Evolutionary conservation across 2,797 vertebrate species (phyloP).

Genomic region (Cirrhinus molitorella): DNA sequence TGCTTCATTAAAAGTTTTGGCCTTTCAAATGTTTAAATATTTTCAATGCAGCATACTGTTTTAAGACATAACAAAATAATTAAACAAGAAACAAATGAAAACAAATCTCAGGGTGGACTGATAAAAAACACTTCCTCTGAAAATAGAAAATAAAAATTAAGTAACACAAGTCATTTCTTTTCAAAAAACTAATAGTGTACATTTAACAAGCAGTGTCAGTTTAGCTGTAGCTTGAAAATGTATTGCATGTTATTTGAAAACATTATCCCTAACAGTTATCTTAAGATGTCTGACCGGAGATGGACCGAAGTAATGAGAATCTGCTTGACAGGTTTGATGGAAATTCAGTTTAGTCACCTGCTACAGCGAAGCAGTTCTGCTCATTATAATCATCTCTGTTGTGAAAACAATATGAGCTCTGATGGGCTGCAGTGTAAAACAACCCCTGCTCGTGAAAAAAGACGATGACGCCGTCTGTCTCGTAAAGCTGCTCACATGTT

Average conservation of each 20-base stretch:
- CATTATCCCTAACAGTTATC: neutral
- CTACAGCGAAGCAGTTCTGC: neutral
- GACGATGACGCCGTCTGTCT: conserved; percentile 3
- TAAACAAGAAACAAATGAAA: neutral
- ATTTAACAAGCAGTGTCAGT: neutral
- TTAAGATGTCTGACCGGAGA: neutral
- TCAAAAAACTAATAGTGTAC: neutral
- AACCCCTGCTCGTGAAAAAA: conserved; percentile 8
- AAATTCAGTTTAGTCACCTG: conserved; percentile 1
- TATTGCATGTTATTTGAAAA: neutral
- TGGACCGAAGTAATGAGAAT: neutral
- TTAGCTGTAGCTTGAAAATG: neutral
- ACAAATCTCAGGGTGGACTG: neutral
- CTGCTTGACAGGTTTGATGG: neutral
- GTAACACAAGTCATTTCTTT: neutral
- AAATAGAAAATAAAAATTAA: neutral
- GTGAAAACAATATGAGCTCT: conserved; percentile 1
- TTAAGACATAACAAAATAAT: neutral
- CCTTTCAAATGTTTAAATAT: neutral
- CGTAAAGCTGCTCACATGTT: conserved; percentile 31
- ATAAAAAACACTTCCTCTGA: neutral
- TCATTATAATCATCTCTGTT: neutral
- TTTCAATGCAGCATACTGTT: neutral
- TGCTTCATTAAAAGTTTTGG: neutral
- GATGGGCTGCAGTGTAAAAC: neutral